phyloP scores from a whole-genome alignment of 2,888 invertebrate species.

The Xestia sexstrigata region DNA sequence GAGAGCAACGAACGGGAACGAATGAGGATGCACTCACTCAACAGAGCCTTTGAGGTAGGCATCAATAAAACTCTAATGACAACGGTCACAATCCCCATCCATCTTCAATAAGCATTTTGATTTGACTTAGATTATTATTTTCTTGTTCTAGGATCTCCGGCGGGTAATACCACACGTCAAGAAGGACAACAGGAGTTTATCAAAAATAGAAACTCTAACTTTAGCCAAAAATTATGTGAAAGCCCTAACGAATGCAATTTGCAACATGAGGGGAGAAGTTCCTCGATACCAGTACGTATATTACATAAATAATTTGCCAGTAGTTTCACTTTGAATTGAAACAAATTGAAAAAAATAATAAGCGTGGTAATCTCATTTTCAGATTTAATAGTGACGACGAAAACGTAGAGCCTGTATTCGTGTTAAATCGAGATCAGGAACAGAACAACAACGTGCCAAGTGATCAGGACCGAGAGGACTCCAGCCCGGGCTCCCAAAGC shows the following conservation, averaged over 20 bases:
- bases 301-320: not conserved
- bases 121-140: conserved; percentile 56
- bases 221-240: conserved; percentile 97
- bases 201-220: conserved; percentile 97
- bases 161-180: conserved; percentile 97
- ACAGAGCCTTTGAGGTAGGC: conserved; percentile 96
- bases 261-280: conserved; percentile 94
- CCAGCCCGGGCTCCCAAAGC: conserved; percentile 63
- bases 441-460: conserved; percentile 81
- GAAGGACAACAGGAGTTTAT: conserved; percentile 95
- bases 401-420: conserved; percentile 83
- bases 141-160: conserved; percentile 92
- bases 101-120: conserved; percentile 44
- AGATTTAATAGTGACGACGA: conserved; percentile 85
- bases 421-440: conserved; percentile 80
- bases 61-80: conserved; percentile 30
- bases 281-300: conserved; percentile 85
- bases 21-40: conserved; percentile 97
- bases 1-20: conserved; percentile 98
- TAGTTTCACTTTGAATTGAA: not conserved
- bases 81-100: conserved; percentile 1
- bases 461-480: conserved; percentile 73
- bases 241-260: conserved; percentile 96
- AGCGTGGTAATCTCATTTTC: conserved; percentile 38
- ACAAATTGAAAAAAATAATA: not conserved